These are phyloP conservation scores for Saguinus imperator DNA, from an alignment of 2,113 vertebrate species.

Conservation along the genomic window DNA sequence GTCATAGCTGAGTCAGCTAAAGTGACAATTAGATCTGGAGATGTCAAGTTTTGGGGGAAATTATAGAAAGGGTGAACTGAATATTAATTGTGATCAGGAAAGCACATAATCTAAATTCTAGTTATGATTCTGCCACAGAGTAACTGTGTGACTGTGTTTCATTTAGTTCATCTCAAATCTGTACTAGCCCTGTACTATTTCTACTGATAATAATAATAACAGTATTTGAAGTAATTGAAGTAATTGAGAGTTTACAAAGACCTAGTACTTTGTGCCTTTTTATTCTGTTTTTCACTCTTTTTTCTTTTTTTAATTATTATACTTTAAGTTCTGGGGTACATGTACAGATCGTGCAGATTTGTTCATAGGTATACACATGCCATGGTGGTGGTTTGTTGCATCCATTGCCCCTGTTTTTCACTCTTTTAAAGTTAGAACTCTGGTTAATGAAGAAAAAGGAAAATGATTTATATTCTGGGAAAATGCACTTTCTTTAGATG, in stretches of 20 bases:
- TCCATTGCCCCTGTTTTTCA: background rate
- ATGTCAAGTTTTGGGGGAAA: constrained; percentile 10
- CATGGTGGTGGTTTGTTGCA: too few species aligned
- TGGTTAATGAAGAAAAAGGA: constrained; percentile 34
- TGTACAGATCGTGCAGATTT: too few species aligned
- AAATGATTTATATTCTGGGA: constrained; percentile 40
- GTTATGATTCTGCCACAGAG: constrained; percentile 7
- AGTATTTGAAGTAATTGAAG: constrained; percentile 38
- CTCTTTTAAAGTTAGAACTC: constrained; percentile 36
- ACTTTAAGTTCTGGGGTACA: too few species aligned
- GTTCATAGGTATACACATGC: too few species aligned
- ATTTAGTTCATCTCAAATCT: background rate
- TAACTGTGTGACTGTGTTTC: background rate
- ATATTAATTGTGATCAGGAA: background rate
- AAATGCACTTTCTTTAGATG: background rate
- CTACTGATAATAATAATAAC: background rate
- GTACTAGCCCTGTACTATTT: background rate
- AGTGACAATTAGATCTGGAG: background rate
- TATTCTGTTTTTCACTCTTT: constrained; percentile 32
- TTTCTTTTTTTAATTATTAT: background rate
- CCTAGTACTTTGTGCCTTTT: background rate
- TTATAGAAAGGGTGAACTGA: constrained; percentile 18
- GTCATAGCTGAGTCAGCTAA: background rate
- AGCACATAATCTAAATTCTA: background rate
- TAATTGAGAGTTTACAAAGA: background rate